Base-by-base conservation (phyloP, 2,888 invertebrate species). In the Amphipoea lucens region DNA sequence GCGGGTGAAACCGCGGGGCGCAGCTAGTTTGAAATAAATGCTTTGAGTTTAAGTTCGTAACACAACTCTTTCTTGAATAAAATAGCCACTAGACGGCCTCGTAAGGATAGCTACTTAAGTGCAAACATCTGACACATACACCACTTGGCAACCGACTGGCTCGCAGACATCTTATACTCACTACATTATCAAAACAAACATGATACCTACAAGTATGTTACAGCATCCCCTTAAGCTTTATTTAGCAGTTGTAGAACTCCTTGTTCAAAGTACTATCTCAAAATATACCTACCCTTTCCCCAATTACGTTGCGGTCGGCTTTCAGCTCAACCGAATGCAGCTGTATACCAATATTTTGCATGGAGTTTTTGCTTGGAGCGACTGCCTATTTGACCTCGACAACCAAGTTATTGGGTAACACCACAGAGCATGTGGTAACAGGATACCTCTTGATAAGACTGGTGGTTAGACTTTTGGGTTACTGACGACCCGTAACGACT, bases 131-230 rank as follows among this genome's bases (percentile, higher is more conserved):
- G 76, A 68, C 20, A 76, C 68, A 63, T 51, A 79, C 81, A 60
- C 57, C 57, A 68, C 77, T 82, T 40, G 68, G 54, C 62, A n/a
- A 3, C 40, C n/a, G 14, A n/a, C 76, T 48, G 40, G 68, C 76
- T 48, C 57, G 40, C 82, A 48, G 76, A 68, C 54, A 82, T 82
- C 40, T 57, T 76, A 68, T 75, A 42, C 82, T 45, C 54, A 20
- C 40, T 48, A 76, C 80, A 82, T 82, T 82, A 82, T 57, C 29
- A 48, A 67, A 68, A 68, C 29, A 81, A 76, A 82, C 80, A 81
- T 6, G 62, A 68, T 68, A 68, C n/a, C n/a, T n/a, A n/a, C 45
- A 23, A 68, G 63, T 70, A 12, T 40, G 23, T 70, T 51, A 42
- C n/a, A 1, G 63, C 2, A 20, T 60, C 7, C n/a, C 20, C 17